A percentile compares a stretch with the other conserved stretches of the same genome.
These are phyloP conservation scores for Lophotis ruficrista DNA, from an alignment of 2,113 vertebrate genomes.

Conservation along the genomic window DNA sequence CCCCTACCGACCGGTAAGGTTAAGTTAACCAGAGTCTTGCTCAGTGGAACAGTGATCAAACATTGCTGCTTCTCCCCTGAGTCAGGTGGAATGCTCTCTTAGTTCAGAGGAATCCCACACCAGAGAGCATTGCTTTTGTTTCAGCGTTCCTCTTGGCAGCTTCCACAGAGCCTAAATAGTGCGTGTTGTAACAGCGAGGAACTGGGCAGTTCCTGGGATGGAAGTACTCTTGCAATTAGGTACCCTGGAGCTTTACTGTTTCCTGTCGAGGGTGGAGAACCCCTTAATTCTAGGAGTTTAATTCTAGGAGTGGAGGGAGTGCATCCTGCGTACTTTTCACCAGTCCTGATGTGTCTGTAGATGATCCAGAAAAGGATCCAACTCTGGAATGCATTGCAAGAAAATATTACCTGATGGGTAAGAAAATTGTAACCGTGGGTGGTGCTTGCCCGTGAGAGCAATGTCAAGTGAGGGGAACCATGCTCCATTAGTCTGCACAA, in stretches of 20 bases:
- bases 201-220: background rate
- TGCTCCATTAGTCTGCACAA: background rate
- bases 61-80: background rate
- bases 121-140: background rate
- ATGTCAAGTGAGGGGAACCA: background rate
- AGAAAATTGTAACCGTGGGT: background rate
- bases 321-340: background rate
- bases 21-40: background rate
- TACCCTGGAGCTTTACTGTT: background rate
- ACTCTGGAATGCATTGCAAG: background rate
- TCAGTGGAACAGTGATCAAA: background rate
- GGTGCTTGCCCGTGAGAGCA: background rate
- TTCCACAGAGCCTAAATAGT: background rate
- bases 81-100: background rate
- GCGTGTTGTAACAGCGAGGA: background rate
- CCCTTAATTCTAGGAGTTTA: background rate
- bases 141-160: background rate
- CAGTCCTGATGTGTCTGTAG: background rate
- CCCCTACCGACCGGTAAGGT: background rate
- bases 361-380: background rate
- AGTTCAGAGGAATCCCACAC: background rate
- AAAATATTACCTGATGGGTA: background rate
- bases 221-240: background rate
- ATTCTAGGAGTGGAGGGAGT: background rate
- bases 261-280: background rate